phyloP scores from a whole-genome alignment of 2,888 invertebrate species.

The Caenorhabditis sp. region DNA sequence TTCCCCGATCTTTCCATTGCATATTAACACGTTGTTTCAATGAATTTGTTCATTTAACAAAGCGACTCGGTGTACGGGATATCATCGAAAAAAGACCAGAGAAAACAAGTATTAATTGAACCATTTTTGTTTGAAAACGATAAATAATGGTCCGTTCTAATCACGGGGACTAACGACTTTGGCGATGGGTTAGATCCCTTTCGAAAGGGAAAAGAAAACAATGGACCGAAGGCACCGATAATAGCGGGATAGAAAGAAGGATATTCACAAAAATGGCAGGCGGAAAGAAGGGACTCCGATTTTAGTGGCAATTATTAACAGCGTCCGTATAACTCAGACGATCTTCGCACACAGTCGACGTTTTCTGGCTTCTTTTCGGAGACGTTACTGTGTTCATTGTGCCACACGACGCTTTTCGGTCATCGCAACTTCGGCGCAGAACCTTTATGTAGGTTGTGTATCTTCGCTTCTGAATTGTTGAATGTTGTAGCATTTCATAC shows the following conservation, averaged over 20 bases:
- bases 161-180: conserved; percentile 20
- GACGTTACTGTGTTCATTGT: conserved; percentile 42
- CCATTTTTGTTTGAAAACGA: conserved; percentile 16
- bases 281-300: not conserved
- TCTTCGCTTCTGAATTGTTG: conserved; percentile 32
- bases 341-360: conserved; percentile 32
- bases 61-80: not conserved
- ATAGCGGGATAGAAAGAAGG: conserved; percentile 5
- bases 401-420: conserved; percentile 27
- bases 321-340: conserved; percentile 55
- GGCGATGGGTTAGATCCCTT: not conserved
- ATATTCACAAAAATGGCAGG: conserved; percentile 8
- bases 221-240: conserved; percentile 6
- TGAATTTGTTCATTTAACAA: conserved; percentile 22
- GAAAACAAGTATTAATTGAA: conserved; percentile 26
- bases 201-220: conserved; percentile 2
- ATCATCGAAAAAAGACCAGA: not conserved
- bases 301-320: conserved; percentile 35
- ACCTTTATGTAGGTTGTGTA: conserved; percentile 44
- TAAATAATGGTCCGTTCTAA: conserved; percentile 6
- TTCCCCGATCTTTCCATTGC: conserved; percentile 29
- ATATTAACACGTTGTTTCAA: conserved; percentile 13
- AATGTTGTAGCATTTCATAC: too few relatives aligned
- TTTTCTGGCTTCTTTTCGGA: conserved; percentile 19
- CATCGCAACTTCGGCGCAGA: conserved; percentile 20